Percentiles rank a stretch among this genome's conserved stretches.
Conservation (phyloP, 2,113 vertebrate genomes). For the Ellobius talpinus region DNA sequence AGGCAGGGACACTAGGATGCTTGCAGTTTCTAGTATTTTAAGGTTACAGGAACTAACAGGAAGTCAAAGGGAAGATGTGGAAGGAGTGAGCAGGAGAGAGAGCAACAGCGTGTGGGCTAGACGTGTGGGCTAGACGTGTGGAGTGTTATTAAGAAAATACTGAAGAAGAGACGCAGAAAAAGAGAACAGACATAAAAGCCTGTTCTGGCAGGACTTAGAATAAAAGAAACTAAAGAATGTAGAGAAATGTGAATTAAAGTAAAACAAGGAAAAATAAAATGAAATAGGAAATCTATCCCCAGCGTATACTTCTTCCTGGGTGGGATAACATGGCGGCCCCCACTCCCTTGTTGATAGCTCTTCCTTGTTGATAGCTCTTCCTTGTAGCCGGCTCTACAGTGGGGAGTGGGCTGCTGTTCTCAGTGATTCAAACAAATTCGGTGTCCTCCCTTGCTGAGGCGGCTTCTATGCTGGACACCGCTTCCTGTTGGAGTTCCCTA, state of each 20-base stretch:
- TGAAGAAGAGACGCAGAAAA: background rate
- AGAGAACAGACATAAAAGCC: background rate
- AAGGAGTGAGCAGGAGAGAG: background rate
- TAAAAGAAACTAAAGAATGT: background rate
- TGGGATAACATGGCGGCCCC: background rate
- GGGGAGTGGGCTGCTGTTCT: background rate
- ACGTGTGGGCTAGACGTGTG: too few species aligned
- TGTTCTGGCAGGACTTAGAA: background rate
- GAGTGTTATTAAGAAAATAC: background rate
- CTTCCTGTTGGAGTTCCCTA: background rate
- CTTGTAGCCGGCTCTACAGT: background rate
- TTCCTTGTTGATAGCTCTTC: background rate
- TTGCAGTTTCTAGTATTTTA: background rate
- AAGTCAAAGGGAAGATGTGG: background rate
- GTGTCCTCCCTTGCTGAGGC: background rate
- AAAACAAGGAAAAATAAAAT: background rate
- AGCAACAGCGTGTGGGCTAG: too few species aligned
- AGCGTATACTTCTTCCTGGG: background rate
- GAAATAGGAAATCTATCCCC: background rate
- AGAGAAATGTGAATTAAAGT: background rate
- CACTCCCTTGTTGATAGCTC: background rate
- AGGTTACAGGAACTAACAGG: background rate
- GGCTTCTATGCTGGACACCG: background rate
- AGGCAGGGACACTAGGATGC: background rate
- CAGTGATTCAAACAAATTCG: background rate